A percentile compares a stretch with the other conserved stretches of the same genome.
These are phyloP conservation scores for Thalassophryne amazonica DNA, from an alignment of 2,797 vertebrate genomes.

Conservation along the genomic window DNA sequence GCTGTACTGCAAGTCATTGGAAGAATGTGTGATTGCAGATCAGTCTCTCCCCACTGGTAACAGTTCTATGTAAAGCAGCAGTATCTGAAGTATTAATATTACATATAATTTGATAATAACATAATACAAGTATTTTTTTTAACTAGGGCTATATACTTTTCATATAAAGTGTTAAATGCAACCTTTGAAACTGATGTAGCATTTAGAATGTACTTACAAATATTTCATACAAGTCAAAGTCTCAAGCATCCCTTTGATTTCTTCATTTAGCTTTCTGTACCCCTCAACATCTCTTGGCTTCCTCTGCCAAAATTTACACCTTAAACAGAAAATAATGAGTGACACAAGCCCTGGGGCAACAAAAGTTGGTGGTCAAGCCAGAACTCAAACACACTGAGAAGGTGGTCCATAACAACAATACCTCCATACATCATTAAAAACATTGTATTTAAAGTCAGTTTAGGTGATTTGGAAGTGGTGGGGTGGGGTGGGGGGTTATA, in stretches of 20 bases:
- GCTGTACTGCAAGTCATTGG: conserved; percentile 48
- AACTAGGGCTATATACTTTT: conserved; percentile 60
- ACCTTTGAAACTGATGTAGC: conserved; percentile 42
- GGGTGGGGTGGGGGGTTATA: conserved; percentile 29
- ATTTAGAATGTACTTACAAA: conserved; percentile 47
- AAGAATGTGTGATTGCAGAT: conserved; percentile 43
- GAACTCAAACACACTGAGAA: conserved; percentile 30
- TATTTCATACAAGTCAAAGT: conserved; percentile 49
- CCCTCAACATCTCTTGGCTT: conserved; percentile 27
- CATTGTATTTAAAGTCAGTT: conserved; percentile 43
- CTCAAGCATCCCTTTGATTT: conserved; percentile 41
- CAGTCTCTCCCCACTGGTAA: conserved; percentile 55
- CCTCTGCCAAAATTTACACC: conserved; percentile 28
- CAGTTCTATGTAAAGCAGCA: conserved; percentile 67
- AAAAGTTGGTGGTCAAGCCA: conserved; percentile 17
- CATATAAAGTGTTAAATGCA: conserved; percentile 64
- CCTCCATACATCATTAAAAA: conserved; percentile 34
- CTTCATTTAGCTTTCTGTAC: conserved; percentile 50
- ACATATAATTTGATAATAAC: conserved; percentile 68
- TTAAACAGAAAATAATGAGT: conserved; percentile 25
- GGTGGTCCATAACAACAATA: conserved; percentile 27
- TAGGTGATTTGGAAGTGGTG: no score
- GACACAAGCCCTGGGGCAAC: conserved; percentile 30
- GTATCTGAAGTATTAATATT: conserved; percentile 67
- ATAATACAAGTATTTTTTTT: conserved; percentile 60